Evolutionary conservation across 2,113 vertebrate species (phyloP).

Genomic region (Saguinus midas): DNA sequence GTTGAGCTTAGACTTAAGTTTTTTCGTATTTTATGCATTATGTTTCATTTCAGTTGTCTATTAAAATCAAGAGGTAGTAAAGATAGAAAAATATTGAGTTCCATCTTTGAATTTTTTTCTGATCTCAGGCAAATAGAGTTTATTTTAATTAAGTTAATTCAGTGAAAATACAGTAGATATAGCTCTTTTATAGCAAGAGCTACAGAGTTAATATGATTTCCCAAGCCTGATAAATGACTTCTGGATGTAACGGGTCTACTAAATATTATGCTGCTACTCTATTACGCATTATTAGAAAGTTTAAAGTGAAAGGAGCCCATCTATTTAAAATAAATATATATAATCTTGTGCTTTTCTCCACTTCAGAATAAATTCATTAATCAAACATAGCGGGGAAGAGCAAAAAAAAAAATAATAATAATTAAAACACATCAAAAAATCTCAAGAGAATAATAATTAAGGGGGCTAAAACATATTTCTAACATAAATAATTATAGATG

Average conservation of each 20-base stretch:
- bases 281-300: background rate
- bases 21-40: background rate
- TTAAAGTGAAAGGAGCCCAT: background rate
- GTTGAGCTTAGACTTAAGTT: background rate
- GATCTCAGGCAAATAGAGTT: background rate
- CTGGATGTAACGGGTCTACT: background rate
- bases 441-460: background rate
- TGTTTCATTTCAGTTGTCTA: constrained; percentile 5
- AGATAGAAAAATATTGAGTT: background rate
- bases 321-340: background rate
- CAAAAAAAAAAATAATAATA: background rate
- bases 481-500: background rate
- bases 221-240: background rate
- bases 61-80: background rate
- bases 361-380: background rate
- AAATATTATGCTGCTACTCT: background rate
- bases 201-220: constrained; percentile 22
- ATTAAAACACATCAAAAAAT: background rate
- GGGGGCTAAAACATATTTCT: background rate
- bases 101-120: background rate
- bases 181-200: background rate
- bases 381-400: background rate
- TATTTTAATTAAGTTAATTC: constrained; percentile 48
- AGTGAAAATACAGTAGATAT: background rate
- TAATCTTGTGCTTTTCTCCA: background rate